Evolutionary conservation across 2,888 invertebrate genomes (phyloP), one percentile per base, ranked within the genome.

Genomic region (Erebia ligea): DNA sequence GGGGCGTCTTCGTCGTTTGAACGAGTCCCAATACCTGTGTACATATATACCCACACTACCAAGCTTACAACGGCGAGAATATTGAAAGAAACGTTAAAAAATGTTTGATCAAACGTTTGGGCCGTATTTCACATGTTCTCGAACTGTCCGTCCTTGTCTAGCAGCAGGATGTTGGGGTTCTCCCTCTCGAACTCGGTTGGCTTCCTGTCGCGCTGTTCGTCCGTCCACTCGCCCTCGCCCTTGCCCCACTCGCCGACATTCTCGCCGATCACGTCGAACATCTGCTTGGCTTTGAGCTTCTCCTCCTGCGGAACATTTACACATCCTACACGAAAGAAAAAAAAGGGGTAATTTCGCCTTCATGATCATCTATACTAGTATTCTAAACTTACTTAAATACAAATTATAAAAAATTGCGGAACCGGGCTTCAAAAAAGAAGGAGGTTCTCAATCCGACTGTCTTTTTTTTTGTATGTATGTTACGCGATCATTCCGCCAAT

Each of bases 141-240:
- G 86, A 97, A 96, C 87, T 95, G 95, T 42, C 96, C 96, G 75
- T 95, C 96, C 76, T 95, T 95, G 86, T 96, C 96, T 62, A 97
- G 86, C 94, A 97, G 90, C 54, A 96, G 94, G 79, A 97, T 96
- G 87, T 97, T 96, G 34, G 96, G 96, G 89, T 96, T 96, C 84
- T 96, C 96, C 82, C 95, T 95, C 88, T 97, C 96, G 81, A 97
- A 97, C 75, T 96, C 95, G 0, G 96, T 96, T 9, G 96, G 96
- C 79, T 96, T 95, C 76, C 96, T 86, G 76, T 92, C 94, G 45
- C 96, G 89, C 84, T 96, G 96, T 81, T 95, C 95, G 85, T 96
- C 95, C 19, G 96, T 96, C 96, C 96, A 96, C 91, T 96, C 96
- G 52, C 96, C 95, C 77, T 96, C 94, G 50, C 94, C 95, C 62